Evolutionary conservation across 2,888 invertebrate genomes (phyloP).

Genomic region (Drosophila yooni): DNA sequence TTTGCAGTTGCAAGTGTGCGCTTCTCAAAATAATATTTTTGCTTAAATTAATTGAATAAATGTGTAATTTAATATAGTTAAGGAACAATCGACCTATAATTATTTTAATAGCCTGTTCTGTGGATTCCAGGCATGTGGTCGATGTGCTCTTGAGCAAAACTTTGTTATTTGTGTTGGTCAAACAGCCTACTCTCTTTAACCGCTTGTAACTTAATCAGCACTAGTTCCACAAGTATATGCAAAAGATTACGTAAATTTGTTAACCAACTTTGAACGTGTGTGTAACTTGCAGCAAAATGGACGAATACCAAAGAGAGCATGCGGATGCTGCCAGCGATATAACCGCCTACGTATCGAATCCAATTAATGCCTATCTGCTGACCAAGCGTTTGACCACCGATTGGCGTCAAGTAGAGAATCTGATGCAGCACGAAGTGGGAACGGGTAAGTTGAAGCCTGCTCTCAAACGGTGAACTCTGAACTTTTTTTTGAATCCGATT

Average conservation of each 20-base stretch:
- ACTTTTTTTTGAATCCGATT: constrained; percentile 11
- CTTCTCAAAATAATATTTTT: background rate
- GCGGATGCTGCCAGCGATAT: constrained; percentile 91
- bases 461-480: background rate
- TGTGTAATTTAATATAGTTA: background rate
- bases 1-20: background rate
- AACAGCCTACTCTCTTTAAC: background rate
- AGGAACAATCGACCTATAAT: background rate
- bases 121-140: background rate
- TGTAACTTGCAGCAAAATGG: constrained; percentile 84
- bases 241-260: constrained; percentile 30
- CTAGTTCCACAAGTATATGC: background rate
- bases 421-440: constrained; percentile 90
- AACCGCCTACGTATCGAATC: constrained; percentile 94
- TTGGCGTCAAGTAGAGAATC: constrained; percentile 92
- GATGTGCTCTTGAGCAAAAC: background rate
- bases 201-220: constrained; percentile 16
- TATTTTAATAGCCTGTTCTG: background rate
- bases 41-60: background rate
- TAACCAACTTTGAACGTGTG: constrained; percentile 16
- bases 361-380: constrained; percentile 96
- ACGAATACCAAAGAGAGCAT: constrained; percentile 91
- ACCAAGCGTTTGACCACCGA: constrained; percentile 97
- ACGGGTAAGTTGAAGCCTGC: constrained; percentile 85
- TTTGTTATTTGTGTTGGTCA: background rate